Evolutionary conservation across 2,888 invertebrate genomes (phyloP).

Genomic region (Hirtodrosophila cameraria): DNA sequence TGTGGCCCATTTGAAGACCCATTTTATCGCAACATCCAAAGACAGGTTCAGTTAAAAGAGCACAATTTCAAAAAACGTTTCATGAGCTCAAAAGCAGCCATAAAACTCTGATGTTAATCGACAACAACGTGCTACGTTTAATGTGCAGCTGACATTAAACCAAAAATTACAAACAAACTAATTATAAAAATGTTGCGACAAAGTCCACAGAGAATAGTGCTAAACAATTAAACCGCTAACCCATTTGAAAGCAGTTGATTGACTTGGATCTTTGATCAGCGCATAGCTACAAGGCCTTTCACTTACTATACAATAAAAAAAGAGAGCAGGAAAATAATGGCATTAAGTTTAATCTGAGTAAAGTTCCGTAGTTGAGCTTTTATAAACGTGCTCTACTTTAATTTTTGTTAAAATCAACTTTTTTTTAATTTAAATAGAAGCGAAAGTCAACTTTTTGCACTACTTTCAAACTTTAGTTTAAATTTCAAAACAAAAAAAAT

Average conservation of each 20-base stretch:
- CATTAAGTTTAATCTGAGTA: conserved; percentile 1
- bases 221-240: conserved; percentile 47
- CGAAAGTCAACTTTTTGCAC: conserved; percentile 22
- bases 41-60: conserved; percentile 21
- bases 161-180: conserved; percentile 38
- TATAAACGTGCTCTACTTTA: conserved; percentile 10
- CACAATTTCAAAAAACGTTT: conserved; percentile 27
- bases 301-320: conserved; percentile 33
- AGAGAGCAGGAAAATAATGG: background rate
- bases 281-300: conserved; percentile 45
- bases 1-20: conserved; percentile 28
- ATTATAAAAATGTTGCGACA: conserved; percentile 36
- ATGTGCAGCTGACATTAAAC: conserved; percentile 66
- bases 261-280: conserved; percentile 14
- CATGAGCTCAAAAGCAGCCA: conserved; percentile 34
- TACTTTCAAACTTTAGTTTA: conserved; percentile 1
- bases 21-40: conserved; percentile 53
- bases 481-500: background rate
- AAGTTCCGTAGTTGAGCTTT: conserved; percentile 7
- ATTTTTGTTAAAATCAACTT: background rate
- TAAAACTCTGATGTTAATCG: conserved; percentile 27
- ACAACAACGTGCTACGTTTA: conserved; percentile 45
- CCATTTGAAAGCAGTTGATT: conserved; percentile 50
- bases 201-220: conserved; percentile 23
- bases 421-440: background rate